Percentiles rank a stretch among this genome's conserved stretches.
These are phyloP conservation scores for Epizoanthus illoricatus DNA, from an alignment of 92 coral and sea anemone species.

Conservation along the genomic window DNA sequence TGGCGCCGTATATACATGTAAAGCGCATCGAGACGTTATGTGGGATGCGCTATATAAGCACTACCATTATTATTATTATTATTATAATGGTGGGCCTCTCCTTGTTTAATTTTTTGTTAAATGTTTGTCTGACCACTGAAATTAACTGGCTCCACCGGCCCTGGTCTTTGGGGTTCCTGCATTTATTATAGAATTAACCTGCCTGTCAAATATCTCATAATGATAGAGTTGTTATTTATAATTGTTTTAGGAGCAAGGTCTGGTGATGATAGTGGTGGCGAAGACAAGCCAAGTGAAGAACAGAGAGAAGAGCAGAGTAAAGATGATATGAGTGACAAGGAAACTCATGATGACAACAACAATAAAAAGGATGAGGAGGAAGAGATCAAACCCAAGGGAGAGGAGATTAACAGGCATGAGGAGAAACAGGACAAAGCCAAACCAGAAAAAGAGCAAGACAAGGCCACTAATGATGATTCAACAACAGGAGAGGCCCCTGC, in stretches of 20 bases:
- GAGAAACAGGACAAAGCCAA: conserved; percentile 37
- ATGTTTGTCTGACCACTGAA: too few relatives aligned
- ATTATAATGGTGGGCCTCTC: too few relatives aligned
- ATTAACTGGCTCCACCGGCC: too few relatives aligned
- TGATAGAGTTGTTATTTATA: background rate
- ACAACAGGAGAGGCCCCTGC: conserved; percentile 4
- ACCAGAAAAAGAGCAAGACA: conserved; percentile 14
- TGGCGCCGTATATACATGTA: too few relatives aligned
- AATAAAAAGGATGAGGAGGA: conserved; percentile 37
- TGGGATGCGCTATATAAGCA: too few relatives aligned
- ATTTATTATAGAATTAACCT: too few relatives aligned
- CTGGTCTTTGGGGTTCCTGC: too few relatives aligned
- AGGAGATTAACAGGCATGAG: conserved; percentile 39
- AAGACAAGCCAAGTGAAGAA: conserved; percentile 24
- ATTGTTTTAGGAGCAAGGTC: conserved; percentile 52
- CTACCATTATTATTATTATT: too few relatives aligned
- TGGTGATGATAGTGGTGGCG: conserved; percentile 52
- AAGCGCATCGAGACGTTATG: too few relatives aligned
- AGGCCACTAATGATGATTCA: conserved; percentile 4
- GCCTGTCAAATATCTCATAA: background rate
- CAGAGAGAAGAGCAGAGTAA: conserved; percentile 44
- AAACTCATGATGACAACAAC: conserved; percentile 45
- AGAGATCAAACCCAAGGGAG: conserved; percentile 29
- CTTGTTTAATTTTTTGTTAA: too few relatives aligned
- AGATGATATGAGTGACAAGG: conserved; percentile 50